phyloP scores from a whole-genome alignment of 2,888 invertebrate species.

The Chaitophorus viminalis region DNA sequence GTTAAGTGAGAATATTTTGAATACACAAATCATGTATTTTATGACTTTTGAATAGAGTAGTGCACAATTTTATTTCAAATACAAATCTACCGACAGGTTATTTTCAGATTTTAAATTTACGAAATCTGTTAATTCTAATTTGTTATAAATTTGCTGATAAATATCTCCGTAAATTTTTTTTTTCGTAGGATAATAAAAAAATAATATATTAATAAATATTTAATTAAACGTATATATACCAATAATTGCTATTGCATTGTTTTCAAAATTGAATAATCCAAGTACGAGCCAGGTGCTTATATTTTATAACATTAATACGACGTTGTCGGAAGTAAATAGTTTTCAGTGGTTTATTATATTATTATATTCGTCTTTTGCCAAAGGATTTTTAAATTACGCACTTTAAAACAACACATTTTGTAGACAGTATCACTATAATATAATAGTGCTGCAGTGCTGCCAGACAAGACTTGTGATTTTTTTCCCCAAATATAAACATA shows the following conservation, averaged over 20 bases:
- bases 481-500: not conserved
- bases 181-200: not conserved
- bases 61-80: too few relatives aligned
- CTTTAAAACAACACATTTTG: not conserved
- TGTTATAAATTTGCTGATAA: too few relatives aligned
- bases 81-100: too few relatives aligned
- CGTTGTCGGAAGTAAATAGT: not conserved
- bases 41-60: too few relatives aligned
- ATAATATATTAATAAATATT: not conserved
- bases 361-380: not conserved
- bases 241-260: not conserved
- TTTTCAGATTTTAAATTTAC: too few relatives aligned
- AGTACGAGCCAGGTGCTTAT: not conserved
- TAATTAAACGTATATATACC: too few relatives aligned
- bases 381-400: not conserved
- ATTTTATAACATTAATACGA: not conserved
- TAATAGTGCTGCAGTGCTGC: not conserved
- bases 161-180: too few relatives aligned
- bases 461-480: not conserved
- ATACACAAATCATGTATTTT: too few relatives aligned
- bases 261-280: conserved; percentile 25
- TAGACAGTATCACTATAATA: not conserved
- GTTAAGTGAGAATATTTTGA: too few relatives aligned
- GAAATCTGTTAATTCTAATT: too few relatives aligned
- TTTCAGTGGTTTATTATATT: not conserved